Evolutionary conservation across 2,113 vertebrate species (phyloP).

Genomic region (Acrocephalus arundinaceus): DNA sequence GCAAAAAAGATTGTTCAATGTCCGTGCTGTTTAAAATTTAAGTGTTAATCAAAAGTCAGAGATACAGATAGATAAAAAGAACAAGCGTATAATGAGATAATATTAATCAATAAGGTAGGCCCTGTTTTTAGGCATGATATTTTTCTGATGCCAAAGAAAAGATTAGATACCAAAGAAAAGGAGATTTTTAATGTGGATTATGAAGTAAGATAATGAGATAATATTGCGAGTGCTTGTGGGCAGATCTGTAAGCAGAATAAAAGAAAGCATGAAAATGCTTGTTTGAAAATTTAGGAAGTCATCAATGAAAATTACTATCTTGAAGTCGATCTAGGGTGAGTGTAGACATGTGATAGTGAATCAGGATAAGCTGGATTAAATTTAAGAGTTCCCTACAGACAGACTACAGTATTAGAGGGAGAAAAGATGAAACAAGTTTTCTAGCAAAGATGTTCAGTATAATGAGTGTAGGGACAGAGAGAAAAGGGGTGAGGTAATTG

Average conservation of each 20-base stretch:
- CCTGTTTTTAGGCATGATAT: constrained; percentile 27
- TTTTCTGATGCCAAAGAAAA: constrained; percentile 53
- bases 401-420: not conserved
- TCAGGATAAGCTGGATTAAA: not conserved
- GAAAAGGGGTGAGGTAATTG: not conserved
- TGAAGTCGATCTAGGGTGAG: constrained; percentile 41
- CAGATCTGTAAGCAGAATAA: constrained; percentile 49
- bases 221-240: constrained; percentile 38
- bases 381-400: not conserved
- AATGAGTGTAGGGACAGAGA: not conserved
- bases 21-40: not conserved
- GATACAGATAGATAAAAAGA: constrained; percentile 47
- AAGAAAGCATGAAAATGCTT: constrained; percentile 58
- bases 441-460: not conserved
- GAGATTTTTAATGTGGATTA: constrained; percentile 56
- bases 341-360: not conserved
- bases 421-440: not conserved
- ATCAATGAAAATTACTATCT: not conserved
- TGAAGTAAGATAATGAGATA: constrained; percentile 61
- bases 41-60: constrained; percentile 48
- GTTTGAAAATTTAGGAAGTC: constrained; percentile 50
- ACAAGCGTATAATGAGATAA: constrained; percentile 63
- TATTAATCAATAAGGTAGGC: constrained; percentile 54
- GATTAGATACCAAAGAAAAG: constrained; percentile 58
- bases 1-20: constrained; percentile 1